These are phyloP conservation scores for Jordanella pulchra DNA, from an alignment of 2,797 vertebrate genomes.

Conservation along the genomic window DNA sequence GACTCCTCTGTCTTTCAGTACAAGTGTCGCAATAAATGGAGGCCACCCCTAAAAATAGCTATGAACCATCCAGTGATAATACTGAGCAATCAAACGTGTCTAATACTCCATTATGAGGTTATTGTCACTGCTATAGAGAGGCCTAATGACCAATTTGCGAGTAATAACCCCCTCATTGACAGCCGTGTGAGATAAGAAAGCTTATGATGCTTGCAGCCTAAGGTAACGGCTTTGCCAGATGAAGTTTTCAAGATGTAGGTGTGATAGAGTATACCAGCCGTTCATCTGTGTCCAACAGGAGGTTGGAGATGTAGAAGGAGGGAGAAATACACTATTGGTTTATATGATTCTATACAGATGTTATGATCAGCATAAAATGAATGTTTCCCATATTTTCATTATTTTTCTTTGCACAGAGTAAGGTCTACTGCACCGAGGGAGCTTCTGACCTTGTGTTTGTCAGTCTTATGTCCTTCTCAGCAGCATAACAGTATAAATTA, in stretches of 20 bases:
- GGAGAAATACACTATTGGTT: slow-evolving; percentile 2
- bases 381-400: slow-evolving; percentile 28
- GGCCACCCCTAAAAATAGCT: slow-evolving; percentile 28
- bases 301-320: slow-evolving; percentile 13
- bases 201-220: slow-evolving; percentile 42
- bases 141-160: slow-evolving; percentile 49
- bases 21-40: slow-evolving; percentile 11
- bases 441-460: slow-evolving; percentile 50
- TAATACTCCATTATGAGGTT: slow-evolving; percentile 43
- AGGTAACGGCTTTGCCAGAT: slow-evolving; percentile 49
- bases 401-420: slow-evolving; percentile 49
- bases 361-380: slow-evolving; percentile 12
- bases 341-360: slow-evolving; percentile 12
- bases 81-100: slow-evolving; percentile 34
- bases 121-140: slow-evolving; percentile 27
- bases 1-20: slow-evolving; percentile 21
- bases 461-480: slow-evolving; percentile 36
- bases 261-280: slow-evolving; percentile 58
- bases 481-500: slow-evolving; percentile 64
- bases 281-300: slow-evolving; percentile 18
- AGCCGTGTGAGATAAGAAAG: slow-evolving; percentile 37
- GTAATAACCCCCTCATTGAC: slow-evolving; percentile 31
- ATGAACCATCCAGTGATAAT: slow-evolving; percentile 13
- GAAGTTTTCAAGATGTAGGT: slow-evolving; percentile 56
- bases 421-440: slow-evolving; percentile 43